These are phyloP conservation scores for Chinchilla lanigera DNA, from an alignment of 2,113 vertebrate genomes.

Conservation along the genomic window DNA sequence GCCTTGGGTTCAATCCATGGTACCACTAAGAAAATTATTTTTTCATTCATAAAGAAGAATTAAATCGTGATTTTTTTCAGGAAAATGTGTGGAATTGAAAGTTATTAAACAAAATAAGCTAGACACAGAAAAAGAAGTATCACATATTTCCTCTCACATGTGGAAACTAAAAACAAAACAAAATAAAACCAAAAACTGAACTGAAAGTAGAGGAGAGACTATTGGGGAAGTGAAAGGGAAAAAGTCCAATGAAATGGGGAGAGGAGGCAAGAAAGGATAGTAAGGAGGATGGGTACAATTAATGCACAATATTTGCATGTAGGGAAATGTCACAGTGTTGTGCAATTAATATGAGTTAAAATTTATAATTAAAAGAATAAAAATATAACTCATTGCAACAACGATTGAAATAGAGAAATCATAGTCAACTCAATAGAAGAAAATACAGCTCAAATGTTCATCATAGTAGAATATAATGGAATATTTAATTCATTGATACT, in stretches of 20 bases:
- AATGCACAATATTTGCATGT: not conserved
- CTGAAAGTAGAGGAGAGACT: not conserved
- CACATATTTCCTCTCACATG: not conserved
- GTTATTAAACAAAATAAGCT: too few relatives aligned
- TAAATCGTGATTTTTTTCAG: too few relatives aligned
- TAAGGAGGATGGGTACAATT: not conserved
- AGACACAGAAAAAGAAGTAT: not conserved
- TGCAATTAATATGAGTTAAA: not conserved
- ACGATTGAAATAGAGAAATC: not conserved
- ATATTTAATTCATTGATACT: not conserved
- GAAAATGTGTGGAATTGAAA: too few relatives aligned
- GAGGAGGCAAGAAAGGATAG: not conserved
- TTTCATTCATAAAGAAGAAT: too few relatives aligned
- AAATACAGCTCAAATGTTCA: not conserved
- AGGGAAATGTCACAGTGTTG: not conserved
- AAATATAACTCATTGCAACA: not conserved
- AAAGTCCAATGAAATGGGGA: not conserved
- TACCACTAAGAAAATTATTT: too few relatives aligned
- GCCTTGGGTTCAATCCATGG: too few relatives aligned
- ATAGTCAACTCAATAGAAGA: not conserved
- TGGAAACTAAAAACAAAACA: not conserved
- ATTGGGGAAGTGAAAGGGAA: not conserved
- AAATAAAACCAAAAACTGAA: not conserved
- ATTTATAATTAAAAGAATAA: not conserved
- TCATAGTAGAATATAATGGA: not conserved